phyloP scores from a whole-genome alignment of 2,797 vertebrate genomes.

The Melanotaenia nigrans region DNA sequence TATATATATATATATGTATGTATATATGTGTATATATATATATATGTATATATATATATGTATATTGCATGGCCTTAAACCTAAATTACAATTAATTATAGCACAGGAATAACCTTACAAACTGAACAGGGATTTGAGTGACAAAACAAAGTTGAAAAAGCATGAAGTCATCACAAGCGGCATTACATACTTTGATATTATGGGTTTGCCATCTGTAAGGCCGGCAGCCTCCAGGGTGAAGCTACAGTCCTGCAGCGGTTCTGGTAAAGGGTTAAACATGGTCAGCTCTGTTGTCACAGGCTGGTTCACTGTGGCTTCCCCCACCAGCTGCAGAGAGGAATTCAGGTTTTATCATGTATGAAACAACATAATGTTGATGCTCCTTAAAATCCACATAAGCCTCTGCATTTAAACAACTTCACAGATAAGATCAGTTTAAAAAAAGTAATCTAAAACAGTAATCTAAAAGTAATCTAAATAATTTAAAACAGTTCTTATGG shows the following conservation, averaged over 20 bases:
- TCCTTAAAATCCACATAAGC: background rate
- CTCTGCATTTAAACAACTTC: background rate
- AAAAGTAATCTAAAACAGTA: background rate
- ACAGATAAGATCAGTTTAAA: background rate
- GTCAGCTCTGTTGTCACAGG: slow-evolving; percentile 81
- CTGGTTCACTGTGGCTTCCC: slow-evolving; percentile 81
- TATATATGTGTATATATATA: too few species aligned
- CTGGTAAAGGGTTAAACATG: slow-evolving; percentile 83
- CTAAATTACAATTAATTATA: too few species aligned
- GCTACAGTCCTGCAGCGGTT: slow-evolving; percentile 76
- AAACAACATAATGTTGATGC: background rate
- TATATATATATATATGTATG: too few species aligned
- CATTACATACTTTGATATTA: slow-evolving; percentile 57
- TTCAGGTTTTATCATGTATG: background rate
- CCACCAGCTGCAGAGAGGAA: slow-evolving; percentile 79
- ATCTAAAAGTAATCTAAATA: too few species aligned
- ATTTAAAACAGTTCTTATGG: background rate
- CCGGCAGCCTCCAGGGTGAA: slow-evolving; percentile 84
- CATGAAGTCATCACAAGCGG: background rate
- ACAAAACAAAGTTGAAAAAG: background rate
- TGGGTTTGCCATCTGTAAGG: slow-evolving; percentile 75
- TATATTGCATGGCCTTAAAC: background rate
- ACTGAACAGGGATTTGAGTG: background rate
- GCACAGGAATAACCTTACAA: background rate
- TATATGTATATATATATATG: too few species aligned